Percentiles rank a stretch among this genome's conserved stretches.
phyloP scores from a whole-genome alignment of 2,888 invertebrate genomes.

The Polymixis lichenea region DNA sequence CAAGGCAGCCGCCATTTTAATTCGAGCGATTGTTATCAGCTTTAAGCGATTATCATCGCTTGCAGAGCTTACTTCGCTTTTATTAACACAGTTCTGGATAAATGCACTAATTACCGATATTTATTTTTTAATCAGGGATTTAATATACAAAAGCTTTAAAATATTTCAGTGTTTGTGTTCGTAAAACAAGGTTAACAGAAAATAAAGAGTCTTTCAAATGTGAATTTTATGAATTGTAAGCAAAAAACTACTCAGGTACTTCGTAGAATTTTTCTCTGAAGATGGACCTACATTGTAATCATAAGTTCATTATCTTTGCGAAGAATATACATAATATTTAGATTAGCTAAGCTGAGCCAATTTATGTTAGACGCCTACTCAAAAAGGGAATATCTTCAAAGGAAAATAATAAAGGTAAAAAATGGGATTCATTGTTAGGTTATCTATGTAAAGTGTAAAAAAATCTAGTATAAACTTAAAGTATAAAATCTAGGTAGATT shows the following conservation, averaged over 20 bases:
- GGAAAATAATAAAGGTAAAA: neutral
- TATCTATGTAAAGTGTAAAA: neutral
- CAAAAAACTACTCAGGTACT: neutral
- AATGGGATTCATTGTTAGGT: neutral
- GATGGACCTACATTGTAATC: neutral
- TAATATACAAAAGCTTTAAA: neutral
- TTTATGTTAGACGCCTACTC: conserved; percentile 5
- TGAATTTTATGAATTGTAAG: neutral
- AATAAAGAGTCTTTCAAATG: neutral
- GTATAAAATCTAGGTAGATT: too few species aligned
- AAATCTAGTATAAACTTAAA: too few species aligned
- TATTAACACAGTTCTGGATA: conserved; percentile 1
- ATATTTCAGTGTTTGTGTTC: neutral
- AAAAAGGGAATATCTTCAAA: neutral
- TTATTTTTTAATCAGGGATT: neutral
- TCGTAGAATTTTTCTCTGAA: neutral
- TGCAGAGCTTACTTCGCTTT: conserved; percentile 22
- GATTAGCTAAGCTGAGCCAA: neutral
- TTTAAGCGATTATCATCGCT: conserved; percentile 25
- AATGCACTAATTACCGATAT: neutral
- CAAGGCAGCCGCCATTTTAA: conserved; percentile 18
- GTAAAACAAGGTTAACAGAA: neutral
- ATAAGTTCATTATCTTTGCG: conserved; percentile 16
- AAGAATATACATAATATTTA: conserved; percentile 17
- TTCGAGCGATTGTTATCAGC: conserved; percentile 34